Conservation (phyloP, 2,113 vertebrate species). For the Odocoileus virginianus region DNA sequence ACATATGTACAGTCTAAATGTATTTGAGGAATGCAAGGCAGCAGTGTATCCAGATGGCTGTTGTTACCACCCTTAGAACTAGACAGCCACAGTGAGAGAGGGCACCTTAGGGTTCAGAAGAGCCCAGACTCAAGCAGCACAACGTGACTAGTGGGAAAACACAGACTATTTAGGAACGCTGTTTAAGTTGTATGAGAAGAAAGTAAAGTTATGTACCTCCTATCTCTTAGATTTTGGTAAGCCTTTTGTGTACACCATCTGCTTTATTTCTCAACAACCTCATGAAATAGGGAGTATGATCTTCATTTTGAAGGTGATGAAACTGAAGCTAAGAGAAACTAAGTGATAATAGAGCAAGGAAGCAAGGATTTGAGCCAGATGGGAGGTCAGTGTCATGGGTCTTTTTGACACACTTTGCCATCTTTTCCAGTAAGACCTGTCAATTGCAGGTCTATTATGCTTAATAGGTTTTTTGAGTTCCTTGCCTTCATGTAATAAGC, state of each 20-base stretch:
- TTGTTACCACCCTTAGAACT: not conserved
- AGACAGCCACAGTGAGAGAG: not conserved
- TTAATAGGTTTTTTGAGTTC: not conserved
- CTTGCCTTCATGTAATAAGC: slow-evolving; percentile 10
- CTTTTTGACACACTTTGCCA: not conserved
- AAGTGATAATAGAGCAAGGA: not conserved
- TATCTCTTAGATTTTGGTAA: not conserved
- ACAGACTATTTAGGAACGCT: not conserved
- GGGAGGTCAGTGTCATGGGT: not conserved
- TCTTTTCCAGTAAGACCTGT: not conserved
- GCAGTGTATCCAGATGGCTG: not conserved
- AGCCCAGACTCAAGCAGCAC: not conserved
- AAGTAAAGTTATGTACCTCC: not conserved
- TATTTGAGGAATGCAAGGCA: not conserved
- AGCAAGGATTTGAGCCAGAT: not conserved
- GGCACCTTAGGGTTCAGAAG: not conserved
- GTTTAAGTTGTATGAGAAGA: not conserved
- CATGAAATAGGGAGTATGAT: not conserved
- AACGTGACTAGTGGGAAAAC: not conserved
- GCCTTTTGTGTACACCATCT: not conserved
- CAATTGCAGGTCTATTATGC: not conserved
- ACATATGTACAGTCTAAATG: not conserved
- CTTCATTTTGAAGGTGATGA: not conserved
- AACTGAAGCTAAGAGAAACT: not conserved
- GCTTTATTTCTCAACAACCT: not conserved